phyloP scores from a whole-genome alignment of 2,113 vertebrate genomes.

The Lontra canadensis region DNA sequence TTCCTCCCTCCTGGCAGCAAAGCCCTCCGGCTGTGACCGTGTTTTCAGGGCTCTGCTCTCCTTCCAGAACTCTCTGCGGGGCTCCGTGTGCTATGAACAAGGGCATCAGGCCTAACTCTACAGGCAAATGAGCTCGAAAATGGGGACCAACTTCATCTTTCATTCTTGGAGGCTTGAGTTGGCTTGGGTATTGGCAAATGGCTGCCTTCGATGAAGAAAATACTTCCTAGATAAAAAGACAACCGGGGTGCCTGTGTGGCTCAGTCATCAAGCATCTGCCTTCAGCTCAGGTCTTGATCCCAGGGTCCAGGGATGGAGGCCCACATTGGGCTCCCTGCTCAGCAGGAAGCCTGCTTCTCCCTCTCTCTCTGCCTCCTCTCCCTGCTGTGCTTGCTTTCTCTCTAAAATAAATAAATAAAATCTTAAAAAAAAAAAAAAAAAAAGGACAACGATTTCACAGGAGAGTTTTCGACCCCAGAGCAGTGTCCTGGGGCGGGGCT shows the following conservation, averaged over 20 bases:
- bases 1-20: background rate
- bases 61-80: background rate
- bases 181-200: background rate
- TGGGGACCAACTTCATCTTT: background rate
- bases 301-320: background rate
- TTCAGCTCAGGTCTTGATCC: background rate
- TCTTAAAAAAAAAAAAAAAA: background rate
- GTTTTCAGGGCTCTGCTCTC: background rate
- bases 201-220: conserved; percentile 37
- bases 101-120: background rate
- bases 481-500: background rate
- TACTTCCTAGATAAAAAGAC: conserved; percentile 32
- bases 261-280: background rate
- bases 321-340: no score
- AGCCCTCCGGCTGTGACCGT: rapidly evolving
- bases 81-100: background rate
- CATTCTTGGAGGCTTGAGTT: background rate
- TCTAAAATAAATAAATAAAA: no score
- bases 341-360: no score
- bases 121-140: background rate
- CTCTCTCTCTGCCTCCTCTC: no score
- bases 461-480: conserved; percentile 32
- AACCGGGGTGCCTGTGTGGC: background rate
- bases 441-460: background rate
- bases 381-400: no score